A percentile compares a stretch with the other conserved stretches of the same genome.
Evolutionary conservation across 2,113 vertebrate genomes (phyloP).

Genomic region (Calypte anna): DNA sequence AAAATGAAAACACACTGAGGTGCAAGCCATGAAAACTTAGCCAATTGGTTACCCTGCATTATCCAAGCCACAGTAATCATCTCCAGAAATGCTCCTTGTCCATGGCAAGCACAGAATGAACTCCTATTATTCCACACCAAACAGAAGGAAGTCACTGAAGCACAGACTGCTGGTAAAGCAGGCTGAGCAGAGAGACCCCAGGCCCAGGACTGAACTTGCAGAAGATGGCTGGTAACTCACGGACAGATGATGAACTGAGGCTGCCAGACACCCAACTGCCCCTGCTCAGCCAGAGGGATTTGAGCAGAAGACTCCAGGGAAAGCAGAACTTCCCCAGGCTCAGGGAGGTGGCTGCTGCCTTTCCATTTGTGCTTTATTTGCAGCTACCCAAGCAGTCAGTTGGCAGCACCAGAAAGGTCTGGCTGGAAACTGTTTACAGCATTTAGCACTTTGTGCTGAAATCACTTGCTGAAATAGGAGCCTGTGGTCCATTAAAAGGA

Average conservation of each 20-base stretch:
- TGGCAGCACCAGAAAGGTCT: slow-evolving; percentile 11
- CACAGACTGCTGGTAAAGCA: accelerated
- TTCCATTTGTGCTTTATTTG: background rate
- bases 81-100: background rate
- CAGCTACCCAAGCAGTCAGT: background rate
- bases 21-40: background rate
- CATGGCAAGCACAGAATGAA: accelerated
- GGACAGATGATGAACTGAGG: background rate
- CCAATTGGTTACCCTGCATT: background rate
- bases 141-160: background rate
- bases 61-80: background rate
- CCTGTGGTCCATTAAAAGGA: background rate
- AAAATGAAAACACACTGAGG: background rate
- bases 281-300: background rate
- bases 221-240: accelerated
- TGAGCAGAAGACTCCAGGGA: accelerated
- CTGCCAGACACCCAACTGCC: background rate
- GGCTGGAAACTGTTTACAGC: slow-evolving; percentile 47
- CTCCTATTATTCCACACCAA: accelerated
- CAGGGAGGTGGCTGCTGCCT: background rate
- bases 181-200: background rate
- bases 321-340: background rate
- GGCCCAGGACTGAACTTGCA: background rate
- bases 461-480: background rate
- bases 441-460: slow-evolving; percentile 25